Evolutionary conservation across 2,888 invertebrate genomes (phyloP).

Genomic region (Homarus gammarus): DNA sequence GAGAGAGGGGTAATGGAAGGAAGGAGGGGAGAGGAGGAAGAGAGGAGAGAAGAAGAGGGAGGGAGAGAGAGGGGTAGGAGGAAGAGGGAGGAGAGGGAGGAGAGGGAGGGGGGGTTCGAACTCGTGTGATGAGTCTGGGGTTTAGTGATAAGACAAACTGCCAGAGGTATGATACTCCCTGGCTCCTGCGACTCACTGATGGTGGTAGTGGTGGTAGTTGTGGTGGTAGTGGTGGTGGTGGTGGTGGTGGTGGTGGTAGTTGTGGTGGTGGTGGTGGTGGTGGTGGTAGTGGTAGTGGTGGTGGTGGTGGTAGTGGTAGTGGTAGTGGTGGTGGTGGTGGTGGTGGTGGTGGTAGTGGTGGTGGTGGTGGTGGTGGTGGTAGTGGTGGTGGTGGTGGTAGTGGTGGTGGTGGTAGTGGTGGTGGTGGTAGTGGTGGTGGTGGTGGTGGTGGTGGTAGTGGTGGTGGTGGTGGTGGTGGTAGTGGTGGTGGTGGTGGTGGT

Average conservation of each 20-base stretch:
- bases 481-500: neutral
- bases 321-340: neutral
- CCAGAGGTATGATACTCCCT: conserved; percentile 22
- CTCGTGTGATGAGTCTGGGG: conserved; percentile 27
- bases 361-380: neutral
- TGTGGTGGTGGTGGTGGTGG: no score
- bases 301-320: neutral
- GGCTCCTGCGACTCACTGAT: neutral
- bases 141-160: conserved; percentile 35
- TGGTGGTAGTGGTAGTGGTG: neutral
- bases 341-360: neutral
- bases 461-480: neutral
- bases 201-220: no score
- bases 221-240: no score
- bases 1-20: neutral
- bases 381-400: neutral
- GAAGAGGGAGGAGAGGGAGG: conserved; percentile 2
- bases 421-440: neutral
- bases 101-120: neutral
- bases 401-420: neutral
- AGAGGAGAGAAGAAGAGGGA: neutral
- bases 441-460: neutral
- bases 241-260: no score
- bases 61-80: neutral
- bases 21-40: neutral